A percentile compares a stretch with the other conserved stretches of the same genome.
These are phyloP conservation scores for Nycteola revayana DNA, from an alignment of 2,888 invertebrate species.

Conservation along the genomic window DNA sequence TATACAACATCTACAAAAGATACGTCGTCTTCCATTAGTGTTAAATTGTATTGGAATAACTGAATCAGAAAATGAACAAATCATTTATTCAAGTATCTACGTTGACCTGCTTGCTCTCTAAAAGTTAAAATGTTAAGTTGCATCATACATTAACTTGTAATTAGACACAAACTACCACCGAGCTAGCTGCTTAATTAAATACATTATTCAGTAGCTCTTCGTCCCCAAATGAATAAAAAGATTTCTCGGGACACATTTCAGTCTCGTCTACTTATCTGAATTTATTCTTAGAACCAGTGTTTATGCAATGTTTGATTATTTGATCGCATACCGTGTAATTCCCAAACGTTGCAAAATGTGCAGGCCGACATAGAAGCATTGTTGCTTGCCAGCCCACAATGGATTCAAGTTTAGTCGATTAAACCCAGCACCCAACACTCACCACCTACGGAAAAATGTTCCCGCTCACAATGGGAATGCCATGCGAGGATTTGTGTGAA, in stretches of 20 bases:
- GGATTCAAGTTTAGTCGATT: constrained; percentile 60
- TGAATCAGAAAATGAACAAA: too few relatives aligned
- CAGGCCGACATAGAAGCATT: constrained; percentile 41
- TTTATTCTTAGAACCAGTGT: too few relatives aligned
- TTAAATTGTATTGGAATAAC: too few relatives aligned
- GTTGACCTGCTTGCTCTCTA: constrained; percentile 1
- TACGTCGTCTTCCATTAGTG: too few relatives aligned
- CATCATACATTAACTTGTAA: constrained; percentile 8
- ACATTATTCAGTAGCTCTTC: constrained; percentile 6
- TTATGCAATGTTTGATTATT: constrained; percentile 33
- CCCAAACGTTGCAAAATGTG: constrained; percentile 36
- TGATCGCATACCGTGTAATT: constrained; percentile 42
- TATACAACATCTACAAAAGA: too few relatives aligned
- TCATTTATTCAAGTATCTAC: too few relatives aligned
- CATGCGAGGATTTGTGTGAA: constrained; percentile 42
- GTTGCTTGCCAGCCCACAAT: constrained; percentile 49
- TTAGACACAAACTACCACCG: constrained; percentile 14
- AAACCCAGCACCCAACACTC: constrained; percentile 53
- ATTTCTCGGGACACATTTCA: constrained; percentile 3
- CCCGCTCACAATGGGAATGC: constrained; percentile 44
- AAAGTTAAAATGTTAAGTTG: constrained; percentile 3
- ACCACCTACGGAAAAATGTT: constrained; percentile 55
- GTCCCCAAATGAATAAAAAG: constrained; percentile 11
- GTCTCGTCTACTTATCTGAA: too few relatives aligned
- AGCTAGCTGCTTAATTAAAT: constrained; percentile 14